phyloP scores from a whole-genome alignment of 2,113 vertebrate genomes.

The Sapajus apella region DNA sequence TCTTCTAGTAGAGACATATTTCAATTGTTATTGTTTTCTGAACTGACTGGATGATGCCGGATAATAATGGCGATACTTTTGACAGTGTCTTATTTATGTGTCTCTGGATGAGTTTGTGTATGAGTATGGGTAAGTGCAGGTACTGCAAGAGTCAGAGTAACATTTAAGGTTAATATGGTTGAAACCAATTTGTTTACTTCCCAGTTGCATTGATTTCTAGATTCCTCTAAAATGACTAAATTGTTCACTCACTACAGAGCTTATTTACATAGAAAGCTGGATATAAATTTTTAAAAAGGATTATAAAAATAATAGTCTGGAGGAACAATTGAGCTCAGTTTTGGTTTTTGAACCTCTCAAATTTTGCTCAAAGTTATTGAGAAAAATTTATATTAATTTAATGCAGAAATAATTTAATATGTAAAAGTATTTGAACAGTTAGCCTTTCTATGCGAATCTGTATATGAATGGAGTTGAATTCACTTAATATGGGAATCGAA shows the following conservation, averaged over 20 bases:
- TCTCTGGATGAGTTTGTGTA: slow-evolving; percentile 21
- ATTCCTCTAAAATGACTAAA: background rate
- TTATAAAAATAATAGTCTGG: slow-evolving; percentile 82
- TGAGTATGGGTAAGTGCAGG: background rate
- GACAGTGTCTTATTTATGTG: slow-evolving; percentile 57
- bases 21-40: slow-evolving; percentile 64
- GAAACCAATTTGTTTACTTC: slow-evolving; percentile 2
- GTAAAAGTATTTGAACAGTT: slow-evolving; percentile 82
- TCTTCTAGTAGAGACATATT: slow-evolving; percentile 59
- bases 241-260: background rate
- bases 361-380: slow-evolving; percentile 77
- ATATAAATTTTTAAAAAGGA: slow-evolving; percentile 13
- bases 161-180: background rate
- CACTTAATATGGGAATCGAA: slow-evolving; percentile 43
- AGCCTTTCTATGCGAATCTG: slow-evolving; percentile 79
- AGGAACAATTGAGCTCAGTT: slow-evolving; percentile 75
- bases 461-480: slow-evolving; percentile 71
- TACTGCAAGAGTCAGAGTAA: background rate
- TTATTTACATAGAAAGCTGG: slow-evolving; percentile 22
- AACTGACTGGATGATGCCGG: slow-evolving; percentile 26
- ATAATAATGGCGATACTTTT: slow-evolving; percentile 20
- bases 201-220: background rate
- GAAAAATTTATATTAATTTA: slow-evolving; percentile 82
- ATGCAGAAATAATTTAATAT: slow-evolving; percentile 85
- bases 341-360: slow-evolving; percentile 82